Conservation (phyloP, 2,888 invertebrate species). For the Yponomeuta plumbellus region DNA sequence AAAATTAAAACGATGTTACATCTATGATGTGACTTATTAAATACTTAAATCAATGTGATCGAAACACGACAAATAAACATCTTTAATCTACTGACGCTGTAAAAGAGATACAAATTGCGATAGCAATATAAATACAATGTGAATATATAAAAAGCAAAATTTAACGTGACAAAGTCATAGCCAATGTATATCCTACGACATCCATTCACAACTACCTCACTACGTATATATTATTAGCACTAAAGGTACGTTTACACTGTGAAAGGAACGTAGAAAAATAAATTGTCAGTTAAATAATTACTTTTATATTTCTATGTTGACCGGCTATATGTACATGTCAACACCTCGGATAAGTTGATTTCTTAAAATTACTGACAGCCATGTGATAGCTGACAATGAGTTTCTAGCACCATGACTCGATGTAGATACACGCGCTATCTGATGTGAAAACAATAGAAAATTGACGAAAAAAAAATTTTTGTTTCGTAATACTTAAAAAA, state of each 20-base stretch:
- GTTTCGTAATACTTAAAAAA: too few relatives aligned
- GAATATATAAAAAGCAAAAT: neutral
- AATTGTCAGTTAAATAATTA: slow-evolving; percentile 66
- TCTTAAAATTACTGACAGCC: slow-evolving; percentile 76
- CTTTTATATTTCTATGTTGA: slow-evolving; percentile 72
- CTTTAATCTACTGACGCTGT: neutral
- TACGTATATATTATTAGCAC: slow-evolving; percentile 33
- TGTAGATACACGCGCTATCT: slow-evolving; percentile 60
- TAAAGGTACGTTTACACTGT: slow-evolving; percentile 46
- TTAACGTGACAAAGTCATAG: slow-evolving; percentile 16
- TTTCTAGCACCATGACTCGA: slow-evolving; percentile 57
- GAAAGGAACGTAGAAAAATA: slow-evolving; percentile 74
- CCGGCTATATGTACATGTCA: slow-evolving; percentile 73
- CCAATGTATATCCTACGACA: slow-evolving; percentile 32
- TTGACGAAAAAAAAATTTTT: too few relatives aligned
- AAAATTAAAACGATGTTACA: slow-evolving; percentile 43
- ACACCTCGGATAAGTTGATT: slow-evolving; percentile 68
- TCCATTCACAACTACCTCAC: slow-evolving; percentile 33
- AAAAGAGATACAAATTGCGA: neutral
- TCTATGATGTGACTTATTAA: slow-evolving; percentile 34
- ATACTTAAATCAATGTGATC: slow-evolving; percentile 21
- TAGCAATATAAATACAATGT: neutral
- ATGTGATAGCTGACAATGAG: slow-evolving; percentile 77
- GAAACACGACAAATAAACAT: slow-evolving; percentile 31
- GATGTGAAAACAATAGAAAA: slow-evolving; percentile 28